phyloP scores from a whole-genome alignment of 2,113 vertebrate genomes.

The Danionella cerebrum region DNA sequence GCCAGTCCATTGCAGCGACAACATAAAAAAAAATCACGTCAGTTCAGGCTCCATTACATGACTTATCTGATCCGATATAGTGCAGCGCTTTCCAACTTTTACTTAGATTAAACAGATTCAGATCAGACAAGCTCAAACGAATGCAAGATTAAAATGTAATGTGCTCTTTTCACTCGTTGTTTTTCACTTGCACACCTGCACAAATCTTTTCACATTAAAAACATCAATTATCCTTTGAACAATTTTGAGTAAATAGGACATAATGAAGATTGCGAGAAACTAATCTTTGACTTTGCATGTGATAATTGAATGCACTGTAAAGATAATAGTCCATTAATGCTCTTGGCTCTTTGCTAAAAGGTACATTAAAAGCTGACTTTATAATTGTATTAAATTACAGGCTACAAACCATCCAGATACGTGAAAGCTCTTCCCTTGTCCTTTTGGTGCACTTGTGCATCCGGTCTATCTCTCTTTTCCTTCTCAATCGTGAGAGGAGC shows the following conservation, averaged over 20 bases:
- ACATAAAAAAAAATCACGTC: background rate
- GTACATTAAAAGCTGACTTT: background rate
- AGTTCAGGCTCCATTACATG: background rate
- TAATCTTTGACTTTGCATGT: background rate
- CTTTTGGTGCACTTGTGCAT: constrained; percentile 9
- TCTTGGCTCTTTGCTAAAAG: background rate
- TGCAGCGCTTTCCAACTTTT: background rate
- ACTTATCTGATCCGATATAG: background rate
- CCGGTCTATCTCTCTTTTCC: background rate
- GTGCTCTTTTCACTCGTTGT: no score
- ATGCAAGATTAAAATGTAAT: background rate
- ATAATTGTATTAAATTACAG: background rate
- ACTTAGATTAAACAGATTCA: background rate
- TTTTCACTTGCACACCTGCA: background rate
- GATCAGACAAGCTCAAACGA: background rate
- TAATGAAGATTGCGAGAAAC: background rate
- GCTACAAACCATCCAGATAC: no score
- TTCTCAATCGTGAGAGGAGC: constrained; percentile 20
- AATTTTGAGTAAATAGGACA: background rate
- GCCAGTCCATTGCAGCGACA: constrained; percentile 5
- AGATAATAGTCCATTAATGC: background rate
- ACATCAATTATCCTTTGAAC: background rate
- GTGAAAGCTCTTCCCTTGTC: background rate
- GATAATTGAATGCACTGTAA: background rate
- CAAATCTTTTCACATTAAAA: background rate